A percentile compares a stretch with the other conserved stretches of the same genome.
phyloP scores from a whole-genome alignment of 2,797 vertebrate species.

The Eulemur coronatus region DNA sequence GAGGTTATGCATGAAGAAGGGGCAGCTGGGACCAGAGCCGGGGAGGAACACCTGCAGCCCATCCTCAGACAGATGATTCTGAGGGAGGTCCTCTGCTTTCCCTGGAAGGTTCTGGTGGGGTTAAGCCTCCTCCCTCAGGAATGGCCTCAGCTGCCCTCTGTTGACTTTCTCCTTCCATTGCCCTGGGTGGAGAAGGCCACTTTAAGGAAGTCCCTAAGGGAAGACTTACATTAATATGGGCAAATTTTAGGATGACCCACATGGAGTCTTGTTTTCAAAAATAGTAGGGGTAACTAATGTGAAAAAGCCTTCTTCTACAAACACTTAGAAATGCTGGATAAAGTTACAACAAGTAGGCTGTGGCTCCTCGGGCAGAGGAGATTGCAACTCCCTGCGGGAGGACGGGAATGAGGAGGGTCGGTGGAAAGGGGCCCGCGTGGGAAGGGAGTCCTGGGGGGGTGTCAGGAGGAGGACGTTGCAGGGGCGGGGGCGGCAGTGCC shows the following conservation, averaged over 20 bases:
- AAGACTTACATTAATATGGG: not conserved
- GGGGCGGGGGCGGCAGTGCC: not conserved
- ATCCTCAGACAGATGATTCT: not conserved
- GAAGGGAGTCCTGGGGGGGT: not conserved
- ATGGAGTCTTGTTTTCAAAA: not conserved
- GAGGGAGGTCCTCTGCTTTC: not conserved
- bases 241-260: not conserved
- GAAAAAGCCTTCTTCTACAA: not conserved
- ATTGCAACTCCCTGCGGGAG: fast-evolving
- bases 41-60: not conserved
- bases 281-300: not conserved
- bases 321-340: not conserved
- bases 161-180: not conserved
- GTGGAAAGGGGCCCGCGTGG: no score
- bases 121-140: not conserved
- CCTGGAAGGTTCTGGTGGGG: not conserved
- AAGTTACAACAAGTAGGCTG: not conserved
- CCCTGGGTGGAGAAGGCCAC: no score
- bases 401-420: no score
- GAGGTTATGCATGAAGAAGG: not conserved
- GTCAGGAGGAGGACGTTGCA: not conserved
- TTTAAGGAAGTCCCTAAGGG: not conserved
- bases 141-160: not conserved
- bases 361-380: not conserved
- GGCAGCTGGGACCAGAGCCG: not conserved